phyloP scores from a whole-genome alignment of 2,113 vertebrate species.

The Prunella himalayana region DNA sequence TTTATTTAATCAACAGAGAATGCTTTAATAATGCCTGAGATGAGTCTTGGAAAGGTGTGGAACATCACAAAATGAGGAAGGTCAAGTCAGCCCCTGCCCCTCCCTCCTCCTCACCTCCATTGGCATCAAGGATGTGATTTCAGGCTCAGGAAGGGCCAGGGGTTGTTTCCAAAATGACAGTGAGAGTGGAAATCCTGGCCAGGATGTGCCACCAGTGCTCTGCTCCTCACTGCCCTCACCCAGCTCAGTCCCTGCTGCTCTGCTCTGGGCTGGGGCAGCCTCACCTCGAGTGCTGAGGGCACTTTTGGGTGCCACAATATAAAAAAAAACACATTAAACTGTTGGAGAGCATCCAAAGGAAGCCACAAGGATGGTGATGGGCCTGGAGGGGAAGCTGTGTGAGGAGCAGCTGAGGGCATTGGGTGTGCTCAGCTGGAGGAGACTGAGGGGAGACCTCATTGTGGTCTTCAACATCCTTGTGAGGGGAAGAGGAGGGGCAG shows the following conservation, averaged over 20 bases:
- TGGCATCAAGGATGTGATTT: background rate
- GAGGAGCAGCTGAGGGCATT: background rate
- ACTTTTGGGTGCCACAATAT: background rate
- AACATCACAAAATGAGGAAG: background rate
- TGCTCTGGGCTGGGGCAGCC: background rate
- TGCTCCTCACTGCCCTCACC: background rate
- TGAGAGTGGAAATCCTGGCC: background rate
- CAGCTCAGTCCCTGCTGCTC: background rate
- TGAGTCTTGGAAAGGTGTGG: background rate
- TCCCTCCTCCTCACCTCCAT: background rate
- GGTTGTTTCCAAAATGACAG: background rate
- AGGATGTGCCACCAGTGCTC: background rate
- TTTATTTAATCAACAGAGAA: background rate
- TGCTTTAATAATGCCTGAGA: background rate
- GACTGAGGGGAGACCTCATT: background rate
- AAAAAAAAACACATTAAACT: background rate
- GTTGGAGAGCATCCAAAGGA: background rate
- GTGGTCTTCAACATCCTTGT: fast-evolving
- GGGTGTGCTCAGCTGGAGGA: background rate
- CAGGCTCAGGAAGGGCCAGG: background rate
- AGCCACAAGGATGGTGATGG: background rate
- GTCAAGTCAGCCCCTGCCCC: background rate
- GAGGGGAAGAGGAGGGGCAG: background rate
- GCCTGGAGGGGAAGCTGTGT: background rate
- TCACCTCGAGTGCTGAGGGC: background rate